phyloP scores from a whole-genome alignment of 64 coral and sea anemone genomes.

The Stylophora pistillata region DNA sequence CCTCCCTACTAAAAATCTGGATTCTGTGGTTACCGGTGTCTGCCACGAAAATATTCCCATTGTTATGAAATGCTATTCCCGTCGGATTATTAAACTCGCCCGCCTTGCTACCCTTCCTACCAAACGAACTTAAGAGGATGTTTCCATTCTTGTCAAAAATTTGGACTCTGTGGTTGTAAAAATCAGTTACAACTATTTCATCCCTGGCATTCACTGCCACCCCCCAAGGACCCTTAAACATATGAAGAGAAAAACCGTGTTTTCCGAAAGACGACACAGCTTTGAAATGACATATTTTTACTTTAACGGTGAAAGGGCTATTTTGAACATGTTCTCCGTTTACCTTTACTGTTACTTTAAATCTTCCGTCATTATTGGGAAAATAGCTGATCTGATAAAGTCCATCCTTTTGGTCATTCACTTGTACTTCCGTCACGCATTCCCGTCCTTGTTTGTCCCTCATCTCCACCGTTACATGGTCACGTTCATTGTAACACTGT shows the following conservation, averaged over 20 bases:
- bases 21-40: too few relatives aligned
- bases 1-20: neutral
- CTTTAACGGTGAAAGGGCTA: constrained; percentile 20
- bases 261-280: neutral
- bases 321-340: constrained; percentile 23
- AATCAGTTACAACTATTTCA: neutral
- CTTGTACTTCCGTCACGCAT: neutral
- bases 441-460: neutral
- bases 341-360: constrained; percentile 3
- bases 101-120: too few relatives aligned
- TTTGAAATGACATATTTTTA: constrained; percentile 26
- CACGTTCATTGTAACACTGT: neutral
- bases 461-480: neutral
- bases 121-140: neutral
- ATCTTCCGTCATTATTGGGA: neutral
- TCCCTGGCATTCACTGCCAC: neutral
- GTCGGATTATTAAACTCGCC: neutral
- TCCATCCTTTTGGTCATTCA: constrained; percentile 43
- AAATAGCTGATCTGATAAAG: constrained; percentile 32
- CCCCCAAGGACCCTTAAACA: neutral
- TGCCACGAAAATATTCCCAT: too few relatives aligned
- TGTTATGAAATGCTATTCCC: too few relatives aligned
- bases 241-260: neutral
- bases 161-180: neutral
- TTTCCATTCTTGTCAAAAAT: constrained; percentile 1